These are phyloP conservation scores for Takifugu flavidus DNA, from an alignment of 2,113 vertebrate genomes.

Conservation along the genomic window DNA sequence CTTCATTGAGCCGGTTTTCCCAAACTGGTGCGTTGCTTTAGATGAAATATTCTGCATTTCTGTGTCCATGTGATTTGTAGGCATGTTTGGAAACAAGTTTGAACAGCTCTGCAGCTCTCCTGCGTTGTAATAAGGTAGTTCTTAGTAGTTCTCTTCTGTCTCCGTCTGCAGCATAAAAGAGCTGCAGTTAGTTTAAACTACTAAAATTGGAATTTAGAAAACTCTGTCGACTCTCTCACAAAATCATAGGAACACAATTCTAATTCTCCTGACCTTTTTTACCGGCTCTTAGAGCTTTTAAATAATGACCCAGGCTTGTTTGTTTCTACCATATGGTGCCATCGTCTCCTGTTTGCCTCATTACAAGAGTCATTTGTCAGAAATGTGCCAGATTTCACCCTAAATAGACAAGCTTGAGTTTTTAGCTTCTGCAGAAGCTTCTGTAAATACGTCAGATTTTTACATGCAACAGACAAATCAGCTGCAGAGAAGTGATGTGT, in stretches of 20 bases:
- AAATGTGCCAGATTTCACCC: background rate
- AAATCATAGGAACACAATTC: too few relatives aligned
- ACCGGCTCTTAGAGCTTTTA: background rate
- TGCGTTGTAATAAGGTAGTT: rapidly evolving
- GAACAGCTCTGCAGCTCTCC: slow-evolving; percentile 13
- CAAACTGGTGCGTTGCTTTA: background rate
- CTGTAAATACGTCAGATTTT: too few relatives aligned
- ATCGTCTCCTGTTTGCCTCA: slow-evolving; percentile 11
- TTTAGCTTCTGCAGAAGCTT: too few relatives aligned
- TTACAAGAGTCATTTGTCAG: slow-evolving; percentile 1
- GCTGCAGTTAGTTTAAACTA: slow-evolving; percentile 10
- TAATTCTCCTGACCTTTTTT: slow-evolving; percentile 10
- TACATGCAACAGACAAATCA: too few relatives aligned
- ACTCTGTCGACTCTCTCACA: too few relatives aligned
- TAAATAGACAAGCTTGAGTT: too few relatives aligned
- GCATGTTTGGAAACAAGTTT: slow-evolving; percentile 18
- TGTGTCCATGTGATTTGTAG: background rate
- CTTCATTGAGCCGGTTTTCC: background rate
- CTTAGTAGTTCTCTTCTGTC: background rate
- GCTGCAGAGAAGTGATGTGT: slow-evolving; percentile 7
- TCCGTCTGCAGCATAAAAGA: slow-evolving; percentile 16
- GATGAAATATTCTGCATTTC: background rate
- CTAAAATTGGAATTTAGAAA: slow-evolving; percentile 2
- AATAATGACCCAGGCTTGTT: background rate
- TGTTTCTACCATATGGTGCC: background rate